Conservation (phyloP, 2,113 vertebrate species). For the Zapornia atra region DNA sequence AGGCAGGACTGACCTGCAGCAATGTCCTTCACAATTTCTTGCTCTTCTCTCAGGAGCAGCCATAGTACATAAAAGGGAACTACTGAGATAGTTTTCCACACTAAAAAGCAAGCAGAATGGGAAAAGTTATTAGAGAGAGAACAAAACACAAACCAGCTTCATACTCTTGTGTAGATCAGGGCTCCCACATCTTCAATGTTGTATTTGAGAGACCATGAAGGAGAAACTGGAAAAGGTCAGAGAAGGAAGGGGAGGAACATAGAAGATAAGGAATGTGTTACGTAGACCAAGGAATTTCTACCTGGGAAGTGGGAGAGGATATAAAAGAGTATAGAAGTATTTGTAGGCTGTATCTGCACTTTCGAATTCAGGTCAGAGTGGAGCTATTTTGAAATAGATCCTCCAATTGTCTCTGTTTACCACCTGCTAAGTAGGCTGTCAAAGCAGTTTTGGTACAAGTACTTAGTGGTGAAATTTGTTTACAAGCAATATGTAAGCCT, state of each 20-base stretch:
- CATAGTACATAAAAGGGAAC: neutral
- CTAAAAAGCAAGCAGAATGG: neutral
- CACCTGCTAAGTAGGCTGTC: neutral
- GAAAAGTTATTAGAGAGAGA: neutral
- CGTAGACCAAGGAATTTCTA: neutral
- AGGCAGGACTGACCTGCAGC: neutral
- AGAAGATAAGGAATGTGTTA: neutral
- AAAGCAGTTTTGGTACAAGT: neutral
- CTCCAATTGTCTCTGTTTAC: neutral
- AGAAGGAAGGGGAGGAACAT: neutral
- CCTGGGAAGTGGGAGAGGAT: neutral
- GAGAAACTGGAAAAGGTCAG: neutral
- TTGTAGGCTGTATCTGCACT: neutral
- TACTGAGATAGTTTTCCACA: neutral
- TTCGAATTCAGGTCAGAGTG: neutral
- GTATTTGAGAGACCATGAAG: neutral
- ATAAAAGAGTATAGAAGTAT: neutral
- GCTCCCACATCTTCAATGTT: neutral
- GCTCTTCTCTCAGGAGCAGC: neutral
- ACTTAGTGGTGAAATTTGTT: neutral
- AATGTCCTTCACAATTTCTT: neutral
- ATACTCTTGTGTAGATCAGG: neutral
- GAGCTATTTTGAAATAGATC: neutral
- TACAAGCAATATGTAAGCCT: neutral
- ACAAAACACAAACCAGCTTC: neutral